Conservation (phyloP, 1,140 invertebrate genomes). For the Eriosoma lanigerum region DNA sequence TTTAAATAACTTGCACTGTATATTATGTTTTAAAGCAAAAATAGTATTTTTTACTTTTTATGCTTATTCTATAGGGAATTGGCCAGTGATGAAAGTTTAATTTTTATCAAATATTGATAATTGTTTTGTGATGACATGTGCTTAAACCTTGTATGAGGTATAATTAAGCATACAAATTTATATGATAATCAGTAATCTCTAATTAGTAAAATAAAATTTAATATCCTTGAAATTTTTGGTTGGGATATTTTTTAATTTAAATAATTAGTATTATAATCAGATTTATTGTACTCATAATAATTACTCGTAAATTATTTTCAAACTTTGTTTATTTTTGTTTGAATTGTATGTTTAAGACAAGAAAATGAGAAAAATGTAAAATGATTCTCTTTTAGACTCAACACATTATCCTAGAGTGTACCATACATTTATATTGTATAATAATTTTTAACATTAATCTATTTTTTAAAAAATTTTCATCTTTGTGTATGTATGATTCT, state of each 20-base stretch:
- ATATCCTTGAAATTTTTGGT: conserved; percentile 11
- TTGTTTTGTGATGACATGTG: conserved; percentile 30
- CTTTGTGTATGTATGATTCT: conserved; percentile 29
- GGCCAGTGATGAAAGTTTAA: conserved; percentile 19
- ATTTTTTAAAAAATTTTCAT: conserved; percentile 21
- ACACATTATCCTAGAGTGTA: conserved; percentile 36
- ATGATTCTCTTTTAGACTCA: conserved; percentile 28
- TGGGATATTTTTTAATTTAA: conserved; percentile 16
- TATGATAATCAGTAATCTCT: conserved; percentile 39
- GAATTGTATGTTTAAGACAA: background rate
- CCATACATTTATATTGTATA: conserved; percentile 34
- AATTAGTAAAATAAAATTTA: conserved; percentile 5
- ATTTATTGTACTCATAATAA: conserved; percentile 27
- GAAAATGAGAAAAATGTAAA: conserved; percentile 16
- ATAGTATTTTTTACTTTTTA: conserved; percentile 7
- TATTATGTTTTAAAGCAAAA: conserved; percentile 1
- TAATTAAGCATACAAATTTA: conserved; percentile 11
- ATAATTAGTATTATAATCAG: background rate
- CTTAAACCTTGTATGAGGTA: conserved; percentile 18
- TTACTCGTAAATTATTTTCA: conserved; percentile 18
- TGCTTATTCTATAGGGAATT: conserved; percentile 7
- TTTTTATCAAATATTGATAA: conserved; percentile 37
- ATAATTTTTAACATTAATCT: conserved; percentile 43
- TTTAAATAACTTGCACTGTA: background rate
- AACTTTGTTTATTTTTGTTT: conserved; percentile 26